Percentiles rank a stretch among this genome's conserved stretches.
Evolutionary conservation across 2,888 invertebrate species (phyloP).

Genomic region (Melanchra persicariae): DNA sequence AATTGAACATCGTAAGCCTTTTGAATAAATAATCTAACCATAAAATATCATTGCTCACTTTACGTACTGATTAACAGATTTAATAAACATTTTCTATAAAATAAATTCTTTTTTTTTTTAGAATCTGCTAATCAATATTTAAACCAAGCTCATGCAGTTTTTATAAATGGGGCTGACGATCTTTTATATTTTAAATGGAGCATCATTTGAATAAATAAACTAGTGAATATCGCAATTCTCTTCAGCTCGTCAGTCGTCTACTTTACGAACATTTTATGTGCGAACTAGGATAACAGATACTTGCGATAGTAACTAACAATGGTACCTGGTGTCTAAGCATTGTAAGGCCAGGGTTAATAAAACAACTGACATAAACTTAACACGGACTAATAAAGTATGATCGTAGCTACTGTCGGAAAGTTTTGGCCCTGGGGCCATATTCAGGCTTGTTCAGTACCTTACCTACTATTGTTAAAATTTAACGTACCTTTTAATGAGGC

Average conservation of each 20-base stretch:
- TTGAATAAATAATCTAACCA: too few relatives aligned
- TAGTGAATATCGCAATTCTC: neutral
- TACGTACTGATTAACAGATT: too few relatives aligned
- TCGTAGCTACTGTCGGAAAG: slow-evolving; percentile 34
- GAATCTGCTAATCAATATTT: too few relatives aligned
- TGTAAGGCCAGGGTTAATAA: slow-evolving; percentile 45
- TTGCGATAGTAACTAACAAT: slow-evolving; percentile 24
- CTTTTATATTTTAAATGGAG: neutral
- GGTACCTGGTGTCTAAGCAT: slow-evolving; percentile 1
- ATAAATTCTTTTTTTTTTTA: too few relatives aligned
- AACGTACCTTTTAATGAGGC: slow-evolving; percentile 53
- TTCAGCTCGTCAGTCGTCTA: neutral
- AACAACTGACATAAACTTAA: slow-evolving; percentile 54
- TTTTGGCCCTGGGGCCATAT: slow-evolving; percentile 46
- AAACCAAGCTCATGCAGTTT: neutral
- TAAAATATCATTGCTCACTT: too few relatives aligned
- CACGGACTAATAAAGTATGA: slow-evolving; percentile 43
- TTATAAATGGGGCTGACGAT: neutral
- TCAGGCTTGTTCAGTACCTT: slow-evolving; percentile 29
- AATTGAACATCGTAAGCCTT: too few relatives aligned
- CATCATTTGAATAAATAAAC: neutral
- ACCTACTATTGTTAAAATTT: slow-evolving; percentile 30
- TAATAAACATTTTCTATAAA: too few relatives aligned
- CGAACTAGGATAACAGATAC: neutral
- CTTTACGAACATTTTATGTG: neutral